A percentile compares a stretch with the other conserved stretches of the same genome.
Evolutionary conservation across 2,888 invertebrate species (phyloP).

Genomic region (Nysson spinosus): DNA sequence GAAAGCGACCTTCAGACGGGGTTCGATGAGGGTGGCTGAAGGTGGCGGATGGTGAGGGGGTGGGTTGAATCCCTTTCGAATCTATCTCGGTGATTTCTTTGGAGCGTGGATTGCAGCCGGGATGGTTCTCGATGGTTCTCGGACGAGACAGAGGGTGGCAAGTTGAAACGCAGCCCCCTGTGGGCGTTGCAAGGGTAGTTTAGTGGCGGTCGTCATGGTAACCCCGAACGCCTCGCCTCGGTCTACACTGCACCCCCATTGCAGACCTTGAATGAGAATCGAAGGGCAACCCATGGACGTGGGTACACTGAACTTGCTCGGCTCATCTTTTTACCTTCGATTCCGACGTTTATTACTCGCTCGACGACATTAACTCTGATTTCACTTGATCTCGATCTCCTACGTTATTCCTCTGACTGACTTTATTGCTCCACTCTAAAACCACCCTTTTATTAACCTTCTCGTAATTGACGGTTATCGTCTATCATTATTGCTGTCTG

Average conservation of each 20-base stretch:
- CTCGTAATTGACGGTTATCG: too few species aligned
- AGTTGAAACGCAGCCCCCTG: slow-evolving; percentile 69
- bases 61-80: neutral
- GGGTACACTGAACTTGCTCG: slow-evolving; percentile 54
- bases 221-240: slow-evolving; percentile 73
- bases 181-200: slow-evolving; percentile 76
- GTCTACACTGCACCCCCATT: slow-evolving; percentile 74
- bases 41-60: too few species aligned
- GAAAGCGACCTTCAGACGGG: slow-evolving; percentile 30
- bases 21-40: slow-evolving; percentile 31
- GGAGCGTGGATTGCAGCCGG: slow-evolving; percentile 45
- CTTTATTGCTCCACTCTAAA: too few species aligned
- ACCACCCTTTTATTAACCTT: too few species aligned
- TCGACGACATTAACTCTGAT: slow-evolving; percentile 10
- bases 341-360: slow-evolving; percentile 11
- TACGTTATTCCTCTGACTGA: too few species aligned
- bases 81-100: slow-evolving; percentile 39
- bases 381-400: too few species aligned
- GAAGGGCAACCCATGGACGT: slow-evolving; percentile 70
- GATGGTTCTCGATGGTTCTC: slow-evolving; percentile 53
- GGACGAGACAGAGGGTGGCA: slow-evolving; percentile 68
- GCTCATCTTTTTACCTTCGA: slow-evolving; percentile 36
- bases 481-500: too few species aligned
- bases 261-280: slow-evolving; percentile 76
- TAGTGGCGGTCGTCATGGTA: slow-evolving; percentile 77